phyloP scores from a whole-genome alignment of 1,140 invertebrate species.

The Pogonus chalceus region DNA sequence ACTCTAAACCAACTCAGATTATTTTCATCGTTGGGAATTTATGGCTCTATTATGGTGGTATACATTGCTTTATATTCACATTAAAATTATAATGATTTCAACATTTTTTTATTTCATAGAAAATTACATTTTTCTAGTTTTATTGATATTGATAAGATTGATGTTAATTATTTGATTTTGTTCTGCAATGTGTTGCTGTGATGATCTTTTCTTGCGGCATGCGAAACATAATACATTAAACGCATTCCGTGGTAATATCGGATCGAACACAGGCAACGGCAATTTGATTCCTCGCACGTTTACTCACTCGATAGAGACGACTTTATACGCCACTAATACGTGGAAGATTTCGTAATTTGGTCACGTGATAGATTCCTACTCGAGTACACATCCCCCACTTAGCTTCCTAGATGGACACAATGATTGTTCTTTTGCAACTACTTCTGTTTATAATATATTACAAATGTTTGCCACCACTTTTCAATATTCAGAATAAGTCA shows the following conservation, averaged over 20 bases:
- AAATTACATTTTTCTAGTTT: too few species aligned
- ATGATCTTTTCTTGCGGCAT: too few species aligned
- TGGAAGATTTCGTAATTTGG: constrained; percentile 9
- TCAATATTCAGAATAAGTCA: constrained; percentile 16
- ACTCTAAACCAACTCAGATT: too few species aligned
- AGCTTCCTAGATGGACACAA: neutral
- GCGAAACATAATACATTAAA: too few species aligned
- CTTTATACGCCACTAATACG: constrained; percentile 3
- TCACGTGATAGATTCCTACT: constrained; percentile 6
- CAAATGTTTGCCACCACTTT: constrained; percentile 19
- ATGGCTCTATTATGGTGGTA: too few species aligned
- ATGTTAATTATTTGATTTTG: too few species aligned
- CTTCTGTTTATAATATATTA: constrained; percentile 13
- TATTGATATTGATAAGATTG: too few species aligned
- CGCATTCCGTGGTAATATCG: neutral
- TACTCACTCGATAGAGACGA: neutral
- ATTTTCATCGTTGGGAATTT: too few species aligned
- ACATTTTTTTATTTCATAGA: too few species aligned
- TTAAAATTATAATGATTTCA: too few species aligned
- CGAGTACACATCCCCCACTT: neutral
- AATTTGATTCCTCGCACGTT: neutral
- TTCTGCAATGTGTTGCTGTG: too few species aligned
- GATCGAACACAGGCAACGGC: neutral
- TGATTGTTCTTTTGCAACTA: constrained; percentile 9
- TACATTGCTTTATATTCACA: too few species aligned